phyloP scores from a whole-genome alignment of 2,888 invertebrate species.

The Eilema depressum region DNA sequence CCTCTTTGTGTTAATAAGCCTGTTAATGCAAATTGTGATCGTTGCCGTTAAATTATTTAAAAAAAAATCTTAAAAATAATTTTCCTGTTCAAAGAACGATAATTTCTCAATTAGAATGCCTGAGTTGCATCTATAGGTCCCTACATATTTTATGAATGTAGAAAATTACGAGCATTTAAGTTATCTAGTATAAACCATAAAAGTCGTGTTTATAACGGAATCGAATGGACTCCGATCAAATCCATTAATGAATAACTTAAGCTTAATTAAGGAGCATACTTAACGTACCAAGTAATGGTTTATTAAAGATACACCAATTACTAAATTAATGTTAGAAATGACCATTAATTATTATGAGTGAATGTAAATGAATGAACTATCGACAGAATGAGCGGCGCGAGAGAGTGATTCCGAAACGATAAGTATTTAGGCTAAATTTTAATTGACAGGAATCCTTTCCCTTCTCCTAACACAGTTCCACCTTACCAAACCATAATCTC shows the following conservation, averaged over 20 bases:
- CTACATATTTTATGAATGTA: constrained; percentile 49
- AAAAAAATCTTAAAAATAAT: constrained; percentile 22
- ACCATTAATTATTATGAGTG: constrained; percentile 45
- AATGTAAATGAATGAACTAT: constrained; percentile 34
- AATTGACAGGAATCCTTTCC: constrained; percentile 67
- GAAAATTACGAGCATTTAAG: constrained; percentile 64
- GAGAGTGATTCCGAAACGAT: constrained; percentile 64
- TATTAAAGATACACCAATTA: constrained; percentile 53
- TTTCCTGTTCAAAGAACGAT: constrained; percentile 46
- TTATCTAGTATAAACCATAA: constrained; percentile 59
- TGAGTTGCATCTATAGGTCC: constrained; percentile 27
- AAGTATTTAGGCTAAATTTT: constrained; percentile 67
- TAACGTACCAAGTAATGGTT: constrained; percentile 55
- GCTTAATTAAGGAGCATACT: constrained; percentile 68
- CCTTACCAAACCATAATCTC: constrained; percentile 78
- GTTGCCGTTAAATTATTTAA: constrained; percentile 39
- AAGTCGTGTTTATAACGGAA: constrained; percentile 61
- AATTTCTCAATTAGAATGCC: constrained; percentile 66
- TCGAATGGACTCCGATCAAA: constrained; percentile 51
- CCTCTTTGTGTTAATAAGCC: constrained; percentile 57
- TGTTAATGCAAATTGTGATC: constrained; percentile 48
- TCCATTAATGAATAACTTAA: constrained; percentile 70
- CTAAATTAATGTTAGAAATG: constrained; percentile 53
- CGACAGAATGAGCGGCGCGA: constrained; percentile 38
- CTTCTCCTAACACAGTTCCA: constrained; percentile 82